These are phyloP conservation scores for Cassiopea xamachana DNA, from an alignment of 30 jellyfish, hydroid and myxozoan species.

Conservation along the genomic window DNA sequence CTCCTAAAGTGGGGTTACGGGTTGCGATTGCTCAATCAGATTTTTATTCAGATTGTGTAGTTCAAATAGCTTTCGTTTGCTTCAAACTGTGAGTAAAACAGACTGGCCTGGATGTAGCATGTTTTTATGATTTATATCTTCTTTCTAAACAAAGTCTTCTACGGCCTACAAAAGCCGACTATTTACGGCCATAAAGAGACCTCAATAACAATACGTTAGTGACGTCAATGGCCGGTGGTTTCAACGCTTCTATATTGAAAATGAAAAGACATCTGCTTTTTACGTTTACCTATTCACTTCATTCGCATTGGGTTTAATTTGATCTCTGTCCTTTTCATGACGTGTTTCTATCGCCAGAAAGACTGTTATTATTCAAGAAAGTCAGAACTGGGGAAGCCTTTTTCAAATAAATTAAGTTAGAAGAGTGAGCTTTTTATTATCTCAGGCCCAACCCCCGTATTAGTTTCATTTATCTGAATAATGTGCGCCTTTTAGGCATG, in stretches of 20 bases:
- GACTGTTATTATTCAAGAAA: background rate
- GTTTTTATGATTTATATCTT: background rate
- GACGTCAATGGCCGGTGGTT: constrained; percentile 51
- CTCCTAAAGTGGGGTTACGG: too few species aligned
- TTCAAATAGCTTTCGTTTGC: background rate
- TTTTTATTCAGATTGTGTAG: too few species aligned
- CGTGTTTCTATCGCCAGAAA: background rate
- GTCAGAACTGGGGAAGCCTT: background rate
- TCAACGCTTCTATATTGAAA: constrained; percentile 52
- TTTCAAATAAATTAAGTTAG: background rate
- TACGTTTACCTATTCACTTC: constrained; percentile 47
- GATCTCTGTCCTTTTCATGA: constrained; percentile 11
- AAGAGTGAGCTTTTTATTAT: background rate
- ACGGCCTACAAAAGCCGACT: background rate
- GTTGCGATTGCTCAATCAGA: too few species aligned
- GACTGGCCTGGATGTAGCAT: background rate
- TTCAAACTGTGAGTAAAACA: background rate
- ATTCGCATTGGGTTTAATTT: constrained; percentile 20
- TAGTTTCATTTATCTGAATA: background rate
- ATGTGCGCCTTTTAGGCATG: constrained; percentile 43
- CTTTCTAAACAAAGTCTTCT: background rate
- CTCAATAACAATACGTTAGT: background rate
- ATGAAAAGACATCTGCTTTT: constrained; percentile 46
- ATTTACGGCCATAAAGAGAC: background rate
- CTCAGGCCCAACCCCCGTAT: constrained; percentile 38